phyloP scores from a whole-genome alignment of 1,140 invertebrate genomes.

The Metopolophium dirhodum region DNA sequence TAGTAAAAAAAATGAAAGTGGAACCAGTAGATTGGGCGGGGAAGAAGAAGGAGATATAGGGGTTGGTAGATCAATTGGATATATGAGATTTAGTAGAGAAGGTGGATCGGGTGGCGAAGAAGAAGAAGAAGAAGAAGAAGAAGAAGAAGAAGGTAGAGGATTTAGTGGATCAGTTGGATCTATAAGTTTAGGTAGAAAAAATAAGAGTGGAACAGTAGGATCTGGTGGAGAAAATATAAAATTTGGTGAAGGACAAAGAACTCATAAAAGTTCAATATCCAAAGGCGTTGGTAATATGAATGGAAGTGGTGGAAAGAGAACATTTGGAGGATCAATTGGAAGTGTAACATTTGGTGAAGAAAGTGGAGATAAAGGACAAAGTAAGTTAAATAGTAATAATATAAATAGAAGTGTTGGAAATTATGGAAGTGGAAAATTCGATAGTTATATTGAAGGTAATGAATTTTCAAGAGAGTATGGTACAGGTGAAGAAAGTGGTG shows the following conservation, averaged over 20 bases:
- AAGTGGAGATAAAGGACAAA: neutral
- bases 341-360: neutral
- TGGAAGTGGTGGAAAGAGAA: neutral
- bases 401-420: neutral
- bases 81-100: neutral
- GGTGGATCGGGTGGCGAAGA: neutral
- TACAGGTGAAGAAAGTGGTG: neutral
- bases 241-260: neutral
- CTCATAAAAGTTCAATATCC: neutral
- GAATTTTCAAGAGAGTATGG: neutral
- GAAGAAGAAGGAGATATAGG: no score
- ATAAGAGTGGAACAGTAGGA: no score
- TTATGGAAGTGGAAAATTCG: neutral
- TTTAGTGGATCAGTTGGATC: no score
- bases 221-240: neutral
- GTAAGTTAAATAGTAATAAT: neutral
- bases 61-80: neutral
- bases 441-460: neutral
- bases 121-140: no score
- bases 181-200: no score
- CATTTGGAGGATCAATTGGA: neutral
- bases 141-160: no score
- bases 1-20: no score
- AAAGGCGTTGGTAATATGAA: neutral
- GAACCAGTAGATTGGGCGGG: no score